A percentile compares a stretch with the other conserved stretches of the same genome.
These are phyloP conservation scores for Aurelia aurita DNA, from an alignment of 30 jellyfish, hydroid and myxozoan genomes.

Conservation along the genomic window DNA sequence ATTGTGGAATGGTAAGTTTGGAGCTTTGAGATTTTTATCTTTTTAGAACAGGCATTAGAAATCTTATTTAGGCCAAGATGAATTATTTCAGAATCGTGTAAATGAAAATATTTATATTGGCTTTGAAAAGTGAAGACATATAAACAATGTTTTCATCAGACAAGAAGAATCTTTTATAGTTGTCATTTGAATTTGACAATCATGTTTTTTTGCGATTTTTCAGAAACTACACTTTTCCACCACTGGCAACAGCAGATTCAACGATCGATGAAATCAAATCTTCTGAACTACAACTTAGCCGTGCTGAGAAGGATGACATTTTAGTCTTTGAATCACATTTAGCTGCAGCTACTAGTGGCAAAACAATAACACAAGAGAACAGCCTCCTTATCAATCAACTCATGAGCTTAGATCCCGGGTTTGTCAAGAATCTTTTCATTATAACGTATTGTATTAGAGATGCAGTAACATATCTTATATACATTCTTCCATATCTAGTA, in stretches of 20 bases:
- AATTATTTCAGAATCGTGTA: too few species aligned
- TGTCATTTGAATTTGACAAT: background rate
- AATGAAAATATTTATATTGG: too few species aligned
- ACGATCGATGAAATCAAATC: slow-evolving; percentile 73
- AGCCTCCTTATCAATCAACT: slow-evolving; percentile 89
- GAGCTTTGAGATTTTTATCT: too few species aligned
- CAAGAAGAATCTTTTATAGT: too few species aligned
- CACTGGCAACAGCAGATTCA: slow-evolving; percentile 73
- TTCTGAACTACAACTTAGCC: slow-evolving; percentile 78
- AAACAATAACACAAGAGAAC: slow-evolving; percentile 79
- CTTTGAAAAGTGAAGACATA: too few species aligned
- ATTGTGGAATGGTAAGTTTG: too few species aligned
- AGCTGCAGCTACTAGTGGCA: slow-evolving; percentile 96
- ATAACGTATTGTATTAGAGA: too few species aligned
- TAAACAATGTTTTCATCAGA: too few species aligned
- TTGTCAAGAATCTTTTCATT: background rate
- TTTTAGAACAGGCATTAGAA: too few species aligned
- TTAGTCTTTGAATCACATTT: slow-evolving; percentile 89
- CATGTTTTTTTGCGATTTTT: background rate
- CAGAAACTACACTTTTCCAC: slow-evolving; percentile 87
- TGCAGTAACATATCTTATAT: too few species aligned
- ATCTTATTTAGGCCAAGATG: too few species aligned
- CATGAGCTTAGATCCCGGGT: slow-evolving; percentile 89
- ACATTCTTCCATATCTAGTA: too few species aligned
- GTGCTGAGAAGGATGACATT: slow-evolving; percentile 94